These are phyloP conservation scores for Stenotaenia linearis DNA, from an alignment of 2,888 invertebrate genomes.

Conservation along the genomic window DNA sequence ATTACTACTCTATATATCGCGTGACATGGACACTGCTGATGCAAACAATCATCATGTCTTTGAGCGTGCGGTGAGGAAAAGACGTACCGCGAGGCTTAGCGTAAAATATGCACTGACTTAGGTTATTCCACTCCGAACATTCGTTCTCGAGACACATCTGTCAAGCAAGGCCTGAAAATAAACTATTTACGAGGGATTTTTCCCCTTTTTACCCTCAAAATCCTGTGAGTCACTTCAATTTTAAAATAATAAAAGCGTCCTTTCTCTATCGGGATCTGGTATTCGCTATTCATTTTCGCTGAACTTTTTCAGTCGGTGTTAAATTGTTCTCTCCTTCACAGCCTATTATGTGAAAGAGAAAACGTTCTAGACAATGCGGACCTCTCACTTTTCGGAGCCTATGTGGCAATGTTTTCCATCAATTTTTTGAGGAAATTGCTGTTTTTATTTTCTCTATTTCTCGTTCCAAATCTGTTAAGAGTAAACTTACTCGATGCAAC, in stretches of 20 bases:
- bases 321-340: neutral
- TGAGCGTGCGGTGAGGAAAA: conserved; percentile 8
- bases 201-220: neutral
- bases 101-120: conserved; percentile 12
- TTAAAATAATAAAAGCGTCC: neutral
- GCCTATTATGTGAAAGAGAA: neutral
- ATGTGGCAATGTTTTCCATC: neutral
- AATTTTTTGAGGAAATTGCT: conserved; percentile 6
- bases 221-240: conserved; percentile 15
- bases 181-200: conserved; percentile 4
- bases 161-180: neutral
- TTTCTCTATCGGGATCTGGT: neutral
- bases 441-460: neutral
- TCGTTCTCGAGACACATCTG: neutral
- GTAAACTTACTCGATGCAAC: conserved; percentile 16
- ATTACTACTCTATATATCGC: conserved; percentile 10
- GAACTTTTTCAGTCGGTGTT: neutral
- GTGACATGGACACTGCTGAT: conserved; percentile 24
- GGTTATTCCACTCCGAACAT: neutral
- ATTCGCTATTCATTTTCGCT: neutral
- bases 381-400: neutral
- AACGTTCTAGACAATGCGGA: neutral
- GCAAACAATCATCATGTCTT: conserved; percentile 17
- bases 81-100: conserved; percentile 1
- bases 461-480: conserved; percentile 17